Evolutionary conservation across 2,888 invertebrate genomes (phyloP), one percentile per base, ranked within the genome.

Genomic region (Mesodorylaimus sp.): DNA sequence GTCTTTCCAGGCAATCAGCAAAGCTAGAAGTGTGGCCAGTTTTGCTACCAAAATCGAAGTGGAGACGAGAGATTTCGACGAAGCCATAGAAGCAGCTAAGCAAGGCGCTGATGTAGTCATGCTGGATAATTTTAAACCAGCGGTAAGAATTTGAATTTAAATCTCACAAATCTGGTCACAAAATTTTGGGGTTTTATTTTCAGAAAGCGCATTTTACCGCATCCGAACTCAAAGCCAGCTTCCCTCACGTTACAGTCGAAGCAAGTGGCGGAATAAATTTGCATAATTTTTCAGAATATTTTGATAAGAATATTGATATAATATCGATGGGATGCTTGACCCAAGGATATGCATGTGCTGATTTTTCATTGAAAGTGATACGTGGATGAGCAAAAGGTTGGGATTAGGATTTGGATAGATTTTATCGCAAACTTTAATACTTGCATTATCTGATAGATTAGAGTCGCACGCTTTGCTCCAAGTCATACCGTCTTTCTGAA

Each of bases 301-400:
- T 65, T 44, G 53, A 60, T 47, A 56, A 59, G 10, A 52, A 61
- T 37, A 57, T 70, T 3, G 70, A 71, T 51, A 61, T 70, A 3
- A 61, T 71, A n/a, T 71, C 70, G 1, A 58, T 66, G 21, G 65
- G 69, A 53, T 48, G 58, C 28, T 58, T 68, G 2, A 68, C 68
- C 3, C 70, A 71, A 51, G 70, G 70, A 2, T 71, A 71, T 52
- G 56, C 58, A 23, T 59, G 61, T 3, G 57, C 69, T 1, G 69
- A 71, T 56, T 66, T 69, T 51, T 69, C 70, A 10, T 58, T 70
- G 54, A 70, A 70, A 58, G 63, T 69, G 19, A n/a, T n/a, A n/a
- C n/a, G n/a, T n/a, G n/a, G n/a, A n/a, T n/a, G n/a, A n/a, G n/a
- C n/a, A n/a, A n/a, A n/a, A n/a, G n/a, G n/a, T n/a, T n/a, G n/a